phyloP scores from a whole-genome alignment of 2,888 invertebrate species.

The Calliopum simillimum region DNA sequence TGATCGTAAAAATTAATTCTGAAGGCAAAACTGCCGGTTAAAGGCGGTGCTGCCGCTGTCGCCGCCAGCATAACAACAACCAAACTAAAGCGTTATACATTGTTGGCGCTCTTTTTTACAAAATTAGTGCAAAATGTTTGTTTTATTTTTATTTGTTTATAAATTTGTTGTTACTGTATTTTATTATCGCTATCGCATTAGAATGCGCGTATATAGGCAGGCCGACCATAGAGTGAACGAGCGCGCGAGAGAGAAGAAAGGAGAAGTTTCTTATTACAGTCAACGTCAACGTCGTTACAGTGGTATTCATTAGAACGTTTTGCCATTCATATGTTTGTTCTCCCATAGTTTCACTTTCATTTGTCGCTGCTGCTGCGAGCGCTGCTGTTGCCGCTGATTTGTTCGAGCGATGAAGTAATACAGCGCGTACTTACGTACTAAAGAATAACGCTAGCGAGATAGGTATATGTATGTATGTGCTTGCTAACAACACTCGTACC shows the following conservation, averaged over 20 bases:
- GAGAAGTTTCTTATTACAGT: background rate
- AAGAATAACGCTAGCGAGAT: too few relatives aligned
- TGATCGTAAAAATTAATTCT: background rate
- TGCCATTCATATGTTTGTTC: too few relatives aligned
- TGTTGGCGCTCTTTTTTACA: slow-evolving; percentile 10
- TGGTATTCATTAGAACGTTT: background rate
- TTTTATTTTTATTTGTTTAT: slow-evolving; percentile 21
- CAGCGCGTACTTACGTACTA: background rate
- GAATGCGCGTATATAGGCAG: background rate
- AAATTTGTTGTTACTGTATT: slow-evolving; percentile 15
- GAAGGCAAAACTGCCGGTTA: slow-evolving; percentile 31
- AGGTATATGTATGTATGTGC: too few relatives aligned
- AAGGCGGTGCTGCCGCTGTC: background rate
- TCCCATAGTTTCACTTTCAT: slow-evolving; percentile 31
- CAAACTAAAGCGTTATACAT: too few relatives aligned
- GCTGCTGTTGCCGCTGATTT: background rate
- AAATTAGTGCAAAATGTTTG: slow-evolving; percentile 20
- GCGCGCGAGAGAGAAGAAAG: background rate
- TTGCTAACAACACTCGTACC: too few relatives aligned
- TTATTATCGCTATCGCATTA: slow-evolving; percentile 1
- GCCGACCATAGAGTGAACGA: background rate
- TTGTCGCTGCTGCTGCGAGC: slow-evolving; percentile 4
- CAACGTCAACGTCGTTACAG: slow-evolving; percentile 2
- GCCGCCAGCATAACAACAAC: background rate
- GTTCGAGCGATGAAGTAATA: slow-evolving; percentile 30